phyloP scores from a whole-genome alignment of 2,113 vertebrate genomes.

The Tachuris rubrigastra region DNA sequence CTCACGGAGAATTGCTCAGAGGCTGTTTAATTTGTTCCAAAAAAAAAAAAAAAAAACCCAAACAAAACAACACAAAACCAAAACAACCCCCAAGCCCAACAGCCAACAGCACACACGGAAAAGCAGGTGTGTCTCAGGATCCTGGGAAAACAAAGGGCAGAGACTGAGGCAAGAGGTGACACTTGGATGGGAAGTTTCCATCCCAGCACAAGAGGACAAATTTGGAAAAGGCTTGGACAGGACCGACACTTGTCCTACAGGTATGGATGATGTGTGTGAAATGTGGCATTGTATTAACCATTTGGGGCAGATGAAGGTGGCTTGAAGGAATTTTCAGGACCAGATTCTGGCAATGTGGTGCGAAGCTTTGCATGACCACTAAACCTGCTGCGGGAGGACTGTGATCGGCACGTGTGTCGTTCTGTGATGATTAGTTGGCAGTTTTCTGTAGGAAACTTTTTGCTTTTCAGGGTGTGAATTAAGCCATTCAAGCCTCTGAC shows the following conservation, averaged over 20 bases:
- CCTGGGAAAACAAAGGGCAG: neutral
- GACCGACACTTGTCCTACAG: neutral
- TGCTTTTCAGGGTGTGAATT: neutral
- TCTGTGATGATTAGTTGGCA: neutral
- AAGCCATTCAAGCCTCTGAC: neutral
- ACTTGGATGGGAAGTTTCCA: neutral
- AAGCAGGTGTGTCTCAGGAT: constrained; percentile 10
- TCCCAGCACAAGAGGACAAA: neutral
- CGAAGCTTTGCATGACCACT: neutral
- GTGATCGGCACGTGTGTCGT: accelerated
- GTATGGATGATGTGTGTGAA: neutral
- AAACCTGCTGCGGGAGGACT: neutral
- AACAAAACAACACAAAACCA: too few species aligned
- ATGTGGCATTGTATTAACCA: accelerated
- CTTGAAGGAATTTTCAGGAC: neutral
- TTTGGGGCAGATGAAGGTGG: neutral
- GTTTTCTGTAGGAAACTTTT: neutral
- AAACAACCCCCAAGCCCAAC: neutral
- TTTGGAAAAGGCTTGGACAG: neutral
- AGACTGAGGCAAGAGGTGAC: neutral
- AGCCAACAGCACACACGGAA: neutral
- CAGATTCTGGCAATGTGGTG: neutral
- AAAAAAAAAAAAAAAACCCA: constrained; percentile 10
- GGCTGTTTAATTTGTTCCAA: neutral
- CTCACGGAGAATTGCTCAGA: neutral